Base-by-base conservation (phyloP, 2,888 invertebrate genomes). In the Rhingia rostrata region DNA sequence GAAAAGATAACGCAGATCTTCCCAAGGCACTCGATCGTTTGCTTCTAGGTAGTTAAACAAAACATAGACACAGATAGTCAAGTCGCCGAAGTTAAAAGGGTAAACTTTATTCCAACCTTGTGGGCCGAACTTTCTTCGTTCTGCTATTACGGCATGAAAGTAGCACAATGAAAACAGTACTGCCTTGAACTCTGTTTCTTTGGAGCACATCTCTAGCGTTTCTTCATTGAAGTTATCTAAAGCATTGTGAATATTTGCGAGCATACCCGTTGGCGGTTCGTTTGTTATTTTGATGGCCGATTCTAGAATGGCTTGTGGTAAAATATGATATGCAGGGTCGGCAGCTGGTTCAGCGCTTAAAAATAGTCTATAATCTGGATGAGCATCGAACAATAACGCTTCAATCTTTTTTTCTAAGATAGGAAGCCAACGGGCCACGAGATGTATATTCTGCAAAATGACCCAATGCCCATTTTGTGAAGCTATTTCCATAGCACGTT, bases 261-360 rank as follows among this genome's bases (percentile, higher is more conserved):
- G 94, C 96, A 98, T 98, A 37, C 98, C 98, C 6, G 96, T 97
- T 0, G 98, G 98, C 0, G 98, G 98, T 91, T 98, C 98, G 88
- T 98, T 98, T 2, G 98, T 98, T 77, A 98, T 98, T 92, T 98
- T 98, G 89, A 98, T 97, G 0, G 97, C 96, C 0, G 97, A 96
- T 90, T 98, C 98, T 37, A 98, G 92, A 88, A 98, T 96, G 22
- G 98, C 98, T 92, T 98, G 95, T 0, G 94, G 94, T 53, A 95
- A 93, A n/a, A 94, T 94, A 87, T 94, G 94, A 87, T 93, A 93
- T 0, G 91, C 91, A 0, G 97, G 94, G 89, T 94, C 93, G 0
- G 93, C 92, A 0, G 96, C 95, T 0, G 98, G 97, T 89, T 98
- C 98, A 3, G 98, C 98, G 88, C 97, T 97, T 86, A 98, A 92